phyloP scores from a whole-genome alignment of 2,113 vertebrate species.

The Channa maculata region DNA sequence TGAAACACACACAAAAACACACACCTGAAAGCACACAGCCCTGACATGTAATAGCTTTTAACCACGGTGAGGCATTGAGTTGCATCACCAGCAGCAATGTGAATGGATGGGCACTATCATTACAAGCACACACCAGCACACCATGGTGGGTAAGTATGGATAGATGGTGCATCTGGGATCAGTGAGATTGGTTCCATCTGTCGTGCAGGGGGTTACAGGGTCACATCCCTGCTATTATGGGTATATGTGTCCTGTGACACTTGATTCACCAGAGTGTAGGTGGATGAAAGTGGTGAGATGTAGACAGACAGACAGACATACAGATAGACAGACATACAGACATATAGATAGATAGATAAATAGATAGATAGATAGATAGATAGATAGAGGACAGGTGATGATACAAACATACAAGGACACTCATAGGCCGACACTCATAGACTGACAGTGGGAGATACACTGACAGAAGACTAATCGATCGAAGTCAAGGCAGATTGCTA shows the following conservation, averaged over 20 bases:
- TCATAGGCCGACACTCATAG: slow-evolving; percentile 5
- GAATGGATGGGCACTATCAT: slow-evolving; percentile 68
- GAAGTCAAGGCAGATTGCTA: slow-evolving; percentile 44
- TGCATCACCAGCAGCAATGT: slow-evolving; percentile 61
- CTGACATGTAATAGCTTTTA: slow-evolving; percentile 70
- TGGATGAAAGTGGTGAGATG: slow-evolving; percentile 44
- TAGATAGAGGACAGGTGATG: slow-evolving; percentile 10
- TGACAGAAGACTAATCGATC: slow-evolving; percentile 57
- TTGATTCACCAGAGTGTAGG: slow-evolving; percentile 57
- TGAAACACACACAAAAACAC: slow-evolving; percentile 39
- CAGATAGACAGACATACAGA: no score
- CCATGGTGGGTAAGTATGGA: slow-evolving; percentile 59
- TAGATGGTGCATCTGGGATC: slow-evolving; percentile 64
- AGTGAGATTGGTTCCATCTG: slow-evolving; percentile 76
- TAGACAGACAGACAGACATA: slow-evolving; percentile 13
- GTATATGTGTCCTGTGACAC: slow-evolving; percentile 59
- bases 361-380: slow-evolving; percentile 24
- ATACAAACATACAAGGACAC: slow-evolving; percentile 23
- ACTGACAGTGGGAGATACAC: slow-evolving; percentile 28
- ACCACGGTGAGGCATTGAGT: slow-evolving; percentile 64
- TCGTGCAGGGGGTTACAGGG: slow-evolving; percentile 66
- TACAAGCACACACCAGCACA: slow-evolving; percentile 52
- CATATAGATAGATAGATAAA: no score
- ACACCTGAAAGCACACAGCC: slow-evolving; percentile 51
- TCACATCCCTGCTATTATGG: slow-evolving; percentile 71